phyloP scores from a whole-genome alignment of 2,888 invertebrate species.

The Chymomyza fuscimana region DNA sequence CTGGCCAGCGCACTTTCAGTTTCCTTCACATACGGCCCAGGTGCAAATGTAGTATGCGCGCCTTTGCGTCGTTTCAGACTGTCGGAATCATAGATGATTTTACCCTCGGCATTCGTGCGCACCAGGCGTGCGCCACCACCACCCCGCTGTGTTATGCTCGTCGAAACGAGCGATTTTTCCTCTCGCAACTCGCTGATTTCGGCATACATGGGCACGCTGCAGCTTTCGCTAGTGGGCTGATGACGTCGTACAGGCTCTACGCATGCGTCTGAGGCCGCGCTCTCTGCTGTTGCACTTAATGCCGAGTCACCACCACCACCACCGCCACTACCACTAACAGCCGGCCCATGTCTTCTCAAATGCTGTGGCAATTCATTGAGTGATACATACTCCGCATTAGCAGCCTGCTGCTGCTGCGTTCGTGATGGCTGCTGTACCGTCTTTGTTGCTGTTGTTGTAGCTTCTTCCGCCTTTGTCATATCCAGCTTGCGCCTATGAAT shows the following conservation, averaged over 20 bases:
- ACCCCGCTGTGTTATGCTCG: constrained; percentile 20
- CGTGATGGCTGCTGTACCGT: constrained; percentile 79
- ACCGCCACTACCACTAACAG: constrained; percentile 20
- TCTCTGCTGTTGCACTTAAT: constrained; percentile 34
- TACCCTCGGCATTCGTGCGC: constrained; percentile 89
- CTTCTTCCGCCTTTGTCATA: constrained; percentile 25
- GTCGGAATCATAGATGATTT: constrained; percentile 93
- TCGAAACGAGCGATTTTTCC: constrained; percentile 59
- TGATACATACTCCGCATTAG: constrained; percentile 86
- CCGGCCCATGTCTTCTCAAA: constrained; percentile 63
- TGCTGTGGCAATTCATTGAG: constrained; percentile 87
- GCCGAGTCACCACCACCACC: constrained; percentile 35
- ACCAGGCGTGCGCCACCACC: constrained; percentile 83
- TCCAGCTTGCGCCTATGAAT: constrained; percentile 84
- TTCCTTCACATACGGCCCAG: constrained; percentile 91
- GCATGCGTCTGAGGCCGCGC: constrained; percentile 44
- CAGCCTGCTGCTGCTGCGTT: constrained; percentile 72
- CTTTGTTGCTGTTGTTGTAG: constrained; percentile 7
- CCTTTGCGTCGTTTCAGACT: constrained; percentile 88
- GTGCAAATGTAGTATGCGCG: constrained; percentile 92
- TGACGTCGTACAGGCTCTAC: constrained; percentile 52
- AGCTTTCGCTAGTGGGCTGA: constrained; percentile 35
- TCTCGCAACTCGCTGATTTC: constrained; percentile 76
- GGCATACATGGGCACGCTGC: constrained; percentile 76
- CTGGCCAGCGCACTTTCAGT: constrained; percentile 78